These are phyloP conservation scores for Volucella inanis DNA, from an alignment of 2,888 invertebrate species.

Conservation along the genomic window DNA sequence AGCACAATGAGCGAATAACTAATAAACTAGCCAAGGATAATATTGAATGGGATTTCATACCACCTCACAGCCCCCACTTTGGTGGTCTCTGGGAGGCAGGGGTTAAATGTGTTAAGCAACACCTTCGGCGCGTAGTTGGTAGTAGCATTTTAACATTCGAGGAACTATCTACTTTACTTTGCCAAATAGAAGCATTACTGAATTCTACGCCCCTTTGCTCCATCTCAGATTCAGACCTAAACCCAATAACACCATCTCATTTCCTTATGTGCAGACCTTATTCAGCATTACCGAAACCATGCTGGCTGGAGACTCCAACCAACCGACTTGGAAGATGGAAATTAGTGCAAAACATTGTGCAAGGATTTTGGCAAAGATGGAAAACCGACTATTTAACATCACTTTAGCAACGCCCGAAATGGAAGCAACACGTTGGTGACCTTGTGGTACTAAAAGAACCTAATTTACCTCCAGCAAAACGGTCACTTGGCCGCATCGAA, in stretches of 20 bases:
- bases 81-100: conserved; percentile 3
- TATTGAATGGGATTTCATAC: conserved; percentile 17
- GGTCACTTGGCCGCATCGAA: conserved; percentile 51
- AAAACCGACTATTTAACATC: not conserved
- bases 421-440: conserved; percentile 9
- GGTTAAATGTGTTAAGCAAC: conserved; percentile 26
- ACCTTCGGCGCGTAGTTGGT: conserved; percentile 52
- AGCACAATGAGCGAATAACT: conserved; percentile 4
- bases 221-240: conserved; percentile 48
- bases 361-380: conserved; percentile 60
- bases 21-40: not conserved
- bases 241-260: too few species aligned
- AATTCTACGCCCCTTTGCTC: conserved; percentile 55
- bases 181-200: conserved; percentile 62
- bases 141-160: conserved; percentile 47
- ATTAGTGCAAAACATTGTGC: conserved; percentile 6
- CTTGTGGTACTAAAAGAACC: conserved; percentile 48
- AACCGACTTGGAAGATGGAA: conserved; percentile 25
- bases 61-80: conserved; percentile 15
- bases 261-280: not conserved
- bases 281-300: conserved; percentile 14
- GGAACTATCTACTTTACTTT: conserved; percentile 58
- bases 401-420: conserved; percentile 39
- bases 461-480: conserved; percentile 45
- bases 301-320: not conserved